Base-by-base conservation (phyloP, 2,888 invertebrate species). In the Orgyia antiqua region DNA sequence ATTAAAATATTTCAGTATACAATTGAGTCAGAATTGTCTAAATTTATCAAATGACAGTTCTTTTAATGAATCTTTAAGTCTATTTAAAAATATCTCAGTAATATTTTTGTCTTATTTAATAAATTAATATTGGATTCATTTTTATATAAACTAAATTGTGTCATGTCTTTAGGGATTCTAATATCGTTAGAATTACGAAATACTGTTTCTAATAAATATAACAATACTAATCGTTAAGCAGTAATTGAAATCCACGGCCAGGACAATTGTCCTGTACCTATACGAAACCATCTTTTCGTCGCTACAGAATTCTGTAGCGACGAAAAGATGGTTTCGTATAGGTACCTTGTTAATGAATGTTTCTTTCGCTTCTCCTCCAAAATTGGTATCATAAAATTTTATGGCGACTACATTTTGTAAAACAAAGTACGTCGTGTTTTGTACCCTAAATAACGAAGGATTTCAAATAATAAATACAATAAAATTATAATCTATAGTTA, bases 351-450 rank as follows among this genome's bases (percentile, higher is more conserved):
- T 77, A 77, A 76, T 70, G 72, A 66, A 58, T 49, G 46, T 50
- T 46, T 49, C 53, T 51, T 40, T 54, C 39, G 51, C 48, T 50
- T 51, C 64, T 63, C 60, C 58, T 58, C 61, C 59, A 58, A 69
- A 77, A 68, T 63, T 70, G 62, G 54, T 43, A 41, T 46, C 60
- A 70, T 82, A 75, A 77, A 78, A 78, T 79, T 78, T 78, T 75
- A 80, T 65, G 69, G 52, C 58, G 68, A 68, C 66, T 71, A 73
- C 68, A 73, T 72, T 78, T 71, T 68, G 64, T 68, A 67, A 71
- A 76, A 75, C 77, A 73, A 73, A 71, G 68, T 64, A 63, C 48
- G 39, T 43, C 42, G 36, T 46, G 45, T 36, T 43, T 49, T 53
- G 50, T 51, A 42, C 51, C 53, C 45, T 44, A 51, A 55, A 58